Base-by-base conservation (phyloP, 2,888 invertebrate genomes). In the Leptinotarsa tumamoca region DNA sequence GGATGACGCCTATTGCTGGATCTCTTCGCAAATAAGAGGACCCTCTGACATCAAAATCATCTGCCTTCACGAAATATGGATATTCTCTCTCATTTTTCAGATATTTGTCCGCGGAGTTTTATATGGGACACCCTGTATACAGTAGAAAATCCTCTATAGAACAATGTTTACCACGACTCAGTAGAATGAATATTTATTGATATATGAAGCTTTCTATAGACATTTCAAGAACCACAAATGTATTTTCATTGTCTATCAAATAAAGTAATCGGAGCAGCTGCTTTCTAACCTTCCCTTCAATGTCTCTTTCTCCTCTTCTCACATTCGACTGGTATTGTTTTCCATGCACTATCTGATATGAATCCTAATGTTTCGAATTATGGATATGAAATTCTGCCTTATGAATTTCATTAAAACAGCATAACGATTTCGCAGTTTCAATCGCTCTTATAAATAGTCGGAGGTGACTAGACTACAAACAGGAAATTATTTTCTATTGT, bases 341-440 rank as follows among this genome's bases (percentile, higher is more conserved):
- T 58, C 58, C 23, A 18, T 23, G 23, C 58, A 23, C 58, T 21
- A 15, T 23, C 58, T 23, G 58, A 23, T 58, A 58, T 58, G 58
- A 21, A 58, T 58, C 58, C 58, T 58, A 58, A 58, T 58, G 58
- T 58, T 58, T 14, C 21, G 23, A 23, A 23, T 58, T 58, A 58
- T 58, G 58, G 23, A 58, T 58, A 58, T 58, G 58, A 58, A 58
- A 58, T 58, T 21, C 58, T 23, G 58, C 58, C 58, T 13, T 23
- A 58, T 23, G 58, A 58, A 58, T 58, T 4, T 15, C 13, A 58
- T 58, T 58, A 21, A 23, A 18, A 58, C 4, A 21, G 17, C 23
- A 14, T 58, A 58, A 58, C 21, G 58, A 21, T 14, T 21, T 58
- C 58, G 21, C 58, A 58, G 2, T 7, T 10, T 56, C 14, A 58